Evolutionary conservation across 2,888 invertebrate species (phyloP), one percentile per base, ranked within the genome.

Genomic region (Ochropleura plecta): DNA sequence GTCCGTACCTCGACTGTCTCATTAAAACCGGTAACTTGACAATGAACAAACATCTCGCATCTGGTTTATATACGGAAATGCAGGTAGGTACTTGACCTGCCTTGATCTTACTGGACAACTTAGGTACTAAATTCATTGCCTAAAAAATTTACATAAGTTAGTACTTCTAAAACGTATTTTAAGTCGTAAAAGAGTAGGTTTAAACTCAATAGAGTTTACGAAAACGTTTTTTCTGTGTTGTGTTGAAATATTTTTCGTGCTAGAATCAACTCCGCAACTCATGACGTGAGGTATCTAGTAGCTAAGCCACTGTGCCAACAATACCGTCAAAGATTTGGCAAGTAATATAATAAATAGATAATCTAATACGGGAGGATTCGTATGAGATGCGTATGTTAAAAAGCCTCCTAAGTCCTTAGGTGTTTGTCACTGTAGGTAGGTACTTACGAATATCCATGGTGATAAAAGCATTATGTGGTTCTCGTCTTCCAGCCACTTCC

Each of bases 371-470:
- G n/a, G n/a, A 55, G 7, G 20, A 55, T 30, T 20, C 55, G 20
- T 55, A 20, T 30, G 3, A 3, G 6, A 55, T 14, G 30, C 57
- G 14, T 20, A 14, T 30, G 14, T 14, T 16, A 57, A 57, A n/a
- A 57, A 30, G 57, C 4, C 16, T 6, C 20, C 53, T 53, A 20
- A 10, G 14, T 55, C 3, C 6, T 6, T 20, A 20, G 20, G 57
- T 30, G 30, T 6, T 55, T 10, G 12, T 6, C 5, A 10, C 2
- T 53, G 0, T 55, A 30, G 16, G 8, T 46, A 91, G 16, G 8
- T 46, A 91, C 96, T 94, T 90, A 96, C 96, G 91, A 75, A 96
- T 93, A 86, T 96, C 96, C 94, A 96, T 95, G 44, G 95, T 95
- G 14, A 96, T 89, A 60, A 82, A 88, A 8, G 94, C 93, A 30